A percentile compares a stretch with the other conserved stretches of the same genome.
Evolutionary conservation across 2,888 invertebrate genomes (phyloP).

Genomic region (Aproaerema taeniolella): DNA sequence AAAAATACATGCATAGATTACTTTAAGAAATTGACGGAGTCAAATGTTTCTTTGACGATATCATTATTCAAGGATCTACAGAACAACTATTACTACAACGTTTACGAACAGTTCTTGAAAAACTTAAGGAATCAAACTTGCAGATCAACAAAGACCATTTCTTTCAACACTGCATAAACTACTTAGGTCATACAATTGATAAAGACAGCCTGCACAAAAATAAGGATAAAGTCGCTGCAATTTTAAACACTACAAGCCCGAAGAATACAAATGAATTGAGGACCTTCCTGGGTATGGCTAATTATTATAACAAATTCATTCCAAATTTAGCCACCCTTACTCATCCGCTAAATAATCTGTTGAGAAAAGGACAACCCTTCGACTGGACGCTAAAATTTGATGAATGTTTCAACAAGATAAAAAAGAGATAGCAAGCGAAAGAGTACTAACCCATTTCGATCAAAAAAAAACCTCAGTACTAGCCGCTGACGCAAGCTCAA

Average conservation of each 20-base stretch:
- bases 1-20: too few relatives aligned
- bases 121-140: too few relatives aligned
- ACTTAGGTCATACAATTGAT: neutral
- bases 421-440: neutral
- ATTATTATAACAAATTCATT: neutral
- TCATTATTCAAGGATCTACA: too few relatives aligned
- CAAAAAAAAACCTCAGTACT: neutral
- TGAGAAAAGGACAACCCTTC: neutral
- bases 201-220: neutral
- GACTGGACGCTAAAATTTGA: neutral
- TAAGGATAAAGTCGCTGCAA: neutral
- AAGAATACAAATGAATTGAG: neutral
- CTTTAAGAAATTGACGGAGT: too few relatives aligned
- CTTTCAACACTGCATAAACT: too few relatives aligned
- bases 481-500: neutral
- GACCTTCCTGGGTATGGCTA: neutral
- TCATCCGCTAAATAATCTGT: neutral
- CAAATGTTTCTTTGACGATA: too few relatives aligned
- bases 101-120: too few relatives aligned
- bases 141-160: too few relatives aligned
- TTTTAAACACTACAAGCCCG: neutral
- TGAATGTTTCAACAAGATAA: neutral
- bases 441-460: neutral
- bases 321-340: neutral
- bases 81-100: too few relatives aligned